Evolutionary conservation across 2,113 vertebrate genomes (phyloP).

Genomic region (Caranx melampygus): DNA sequence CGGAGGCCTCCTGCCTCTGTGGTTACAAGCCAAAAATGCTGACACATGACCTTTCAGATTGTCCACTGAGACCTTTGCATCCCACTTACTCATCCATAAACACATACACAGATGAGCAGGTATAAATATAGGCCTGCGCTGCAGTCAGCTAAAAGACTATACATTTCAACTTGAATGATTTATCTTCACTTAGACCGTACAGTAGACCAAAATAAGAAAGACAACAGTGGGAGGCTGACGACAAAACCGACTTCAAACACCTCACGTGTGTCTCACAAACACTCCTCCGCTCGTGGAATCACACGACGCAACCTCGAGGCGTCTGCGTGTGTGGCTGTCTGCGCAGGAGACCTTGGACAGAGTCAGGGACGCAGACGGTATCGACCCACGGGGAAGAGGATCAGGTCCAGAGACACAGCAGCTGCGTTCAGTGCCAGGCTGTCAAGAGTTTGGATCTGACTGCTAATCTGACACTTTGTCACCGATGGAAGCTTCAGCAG

Average conservation of each 20-base stretch:
- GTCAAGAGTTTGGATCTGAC: slow-evolving; percentile 13
- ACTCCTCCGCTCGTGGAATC: slow-evolving; percentile 15
- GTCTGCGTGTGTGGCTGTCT: neutral
- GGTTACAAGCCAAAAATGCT: slow-evolving; percentile 22
- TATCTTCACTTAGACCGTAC: slow-evolving; percentile 1
- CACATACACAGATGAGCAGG: slow-evolving; percentile 14
- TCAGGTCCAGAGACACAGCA: slow-evolving; percentile 33
- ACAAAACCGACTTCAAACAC: neutral
- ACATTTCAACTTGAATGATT: neutral
- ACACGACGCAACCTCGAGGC: neutral
- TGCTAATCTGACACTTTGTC: slow-evolving; percentile 9
- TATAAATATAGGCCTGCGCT: slow-evolving; percentile 31
- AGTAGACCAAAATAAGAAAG: neutral
- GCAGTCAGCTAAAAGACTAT: neutral
- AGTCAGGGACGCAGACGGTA: slow-evolving; percentile 38
- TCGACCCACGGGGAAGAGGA: slow-evolving; percentile 45
- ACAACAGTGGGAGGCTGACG: neutral
- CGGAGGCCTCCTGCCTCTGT: neutral
- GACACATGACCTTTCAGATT: slow-evolving; percentile 30
- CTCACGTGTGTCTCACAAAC: neutral
- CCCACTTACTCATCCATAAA: slow-evolving; percentile 44
- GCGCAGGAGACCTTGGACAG: slow-evolving; percentile 38
- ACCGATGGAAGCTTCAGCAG: slow-evolving; percentile 21
- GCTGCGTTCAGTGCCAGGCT: slow-evolving; percentile 30
- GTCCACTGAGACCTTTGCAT: slow-evolving; percentile 34